phyloP scores from a whole-genome alignment of 2,797 vertebrate species.

The Pyrocephalus nanus region DNA sequence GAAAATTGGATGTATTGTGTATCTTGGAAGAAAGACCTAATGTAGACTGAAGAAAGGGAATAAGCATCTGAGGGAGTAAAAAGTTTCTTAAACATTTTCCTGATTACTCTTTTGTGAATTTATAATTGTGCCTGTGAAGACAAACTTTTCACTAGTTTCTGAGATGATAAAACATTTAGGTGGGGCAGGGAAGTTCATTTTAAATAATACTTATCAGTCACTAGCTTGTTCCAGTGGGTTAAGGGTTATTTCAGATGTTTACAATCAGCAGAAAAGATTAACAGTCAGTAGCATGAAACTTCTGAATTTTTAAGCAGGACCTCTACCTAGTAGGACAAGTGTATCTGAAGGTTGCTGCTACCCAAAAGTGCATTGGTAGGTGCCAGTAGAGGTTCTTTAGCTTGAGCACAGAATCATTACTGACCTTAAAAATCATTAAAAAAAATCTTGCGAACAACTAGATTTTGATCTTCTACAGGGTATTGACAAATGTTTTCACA shows the following conservation, averaged over 20 bases:
- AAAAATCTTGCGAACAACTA: not conserved
- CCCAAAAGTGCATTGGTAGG: not conserved
- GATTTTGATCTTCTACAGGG: not conserved
- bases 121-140: not conserved
- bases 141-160: not conserved
- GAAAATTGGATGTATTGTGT: conserved; percentile 41
- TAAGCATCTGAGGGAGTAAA: not conserved
- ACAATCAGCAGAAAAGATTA: not conserved
- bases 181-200: not conserved
- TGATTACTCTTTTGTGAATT: conserved; percentile 1
- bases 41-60: not conserved
- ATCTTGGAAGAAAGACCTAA: not conserved
- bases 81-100: not conserved
- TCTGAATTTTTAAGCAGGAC: not conserved
- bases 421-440: not conserved
- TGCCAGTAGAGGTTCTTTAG: not conserved
- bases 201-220: not conserved
- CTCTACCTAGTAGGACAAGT: not conserved
- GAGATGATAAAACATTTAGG: not conserved
- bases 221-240: not conserved
- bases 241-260: not conserved
- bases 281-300: not conserved
- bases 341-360: not conserved
- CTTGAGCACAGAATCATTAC: not conserved
- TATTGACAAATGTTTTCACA: not conserved